Evolutionary conservation across 2,113 vertebrate species (phyloP).

Genomic region (Hipposideros armiger): DNA sequence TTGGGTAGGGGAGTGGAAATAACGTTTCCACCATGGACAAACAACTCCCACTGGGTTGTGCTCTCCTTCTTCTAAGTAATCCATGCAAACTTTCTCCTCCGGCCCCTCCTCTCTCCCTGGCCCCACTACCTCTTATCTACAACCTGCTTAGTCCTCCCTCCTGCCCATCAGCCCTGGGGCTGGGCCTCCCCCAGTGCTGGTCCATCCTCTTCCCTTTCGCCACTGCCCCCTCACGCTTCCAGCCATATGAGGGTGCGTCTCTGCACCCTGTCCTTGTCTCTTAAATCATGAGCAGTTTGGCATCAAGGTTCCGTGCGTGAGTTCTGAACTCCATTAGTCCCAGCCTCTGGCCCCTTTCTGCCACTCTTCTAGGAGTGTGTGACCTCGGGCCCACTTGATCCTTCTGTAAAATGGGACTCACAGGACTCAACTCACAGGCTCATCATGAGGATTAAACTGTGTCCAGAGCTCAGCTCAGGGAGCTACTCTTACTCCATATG

Average conservation of each 20-base stretch:
- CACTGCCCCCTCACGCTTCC: too few species aligned
- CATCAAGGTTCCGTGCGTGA: not conserved
- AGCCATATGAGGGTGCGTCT: too few species aligned
- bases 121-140: too few species aligned
- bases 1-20: not conserved
- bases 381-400: not conserved
- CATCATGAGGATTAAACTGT: not conserved
- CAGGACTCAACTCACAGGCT: not conserved
- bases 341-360: not conserved
- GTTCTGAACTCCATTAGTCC: not conserved
- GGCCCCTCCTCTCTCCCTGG: not conserved
- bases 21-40: not conserved
- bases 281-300: not conserved
- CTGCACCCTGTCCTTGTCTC: too few species aligned
- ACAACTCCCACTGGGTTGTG: not conserved
- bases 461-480: not conserved
- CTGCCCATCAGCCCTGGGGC: not conserved
- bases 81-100: not conserved
- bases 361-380: not conserved
- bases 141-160: not conserved
- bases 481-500: not conserved
- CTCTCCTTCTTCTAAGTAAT: not conserved
- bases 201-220: not conserved
- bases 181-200: not conserved
- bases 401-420: not conserved